Conservation (phyloP, 2,113 vertebrate genomes). For the Pedetes capensis region DNA sequence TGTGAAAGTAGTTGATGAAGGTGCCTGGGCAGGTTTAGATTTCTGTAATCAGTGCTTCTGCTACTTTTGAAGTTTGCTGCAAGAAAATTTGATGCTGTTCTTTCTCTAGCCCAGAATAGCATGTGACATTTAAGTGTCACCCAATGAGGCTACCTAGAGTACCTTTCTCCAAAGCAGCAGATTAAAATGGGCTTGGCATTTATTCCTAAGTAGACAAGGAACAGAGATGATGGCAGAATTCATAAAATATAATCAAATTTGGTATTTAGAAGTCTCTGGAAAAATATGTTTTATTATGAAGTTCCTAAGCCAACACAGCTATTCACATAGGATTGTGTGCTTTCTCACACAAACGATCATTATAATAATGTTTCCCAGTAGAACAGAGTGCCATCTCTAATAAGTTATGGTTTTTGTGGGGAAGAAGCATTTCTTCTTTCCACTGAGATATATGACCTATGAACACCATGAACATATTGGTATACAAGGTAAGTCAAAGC, state of each 20-base stretch:
- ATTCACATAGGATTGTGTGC: not conserved
- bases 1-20: not conserved
- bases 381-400: not conserved
- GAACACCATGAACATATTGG: not conserved
- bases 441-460: not conserved
- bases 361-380: not conserved
- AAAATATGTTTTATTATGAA: not conserved
- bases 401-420: not conserved
- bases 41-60: not conserved
- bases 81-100: slow-evolving; percentile 6
- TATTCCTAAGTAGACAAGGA: slow-evolving; percentile 54
- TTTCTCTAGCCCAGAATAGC: not conserved
- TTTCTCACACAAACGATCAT: not conserved
- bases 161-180: slow-evolving; percentile 30
- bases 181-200: slow-evolving; percentile 50
- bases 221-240: slow-evolving; percentile 38
- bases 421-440: not conserved
- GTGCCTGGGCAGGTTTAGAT: not conserved
- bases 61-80: not conserved
- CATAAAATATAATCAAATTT: slow-evolving; percentile 43
- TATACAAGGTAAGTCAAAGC: not conserved
- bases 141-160: not conserved
- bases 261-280: not conserved
- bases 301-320: not conserved
- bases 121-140: slow-evolving; percentile 40